phyloP scores from a whole-genome alignment of 2,888 invertebrate genomes.

The Thyatira batis region DNA sequence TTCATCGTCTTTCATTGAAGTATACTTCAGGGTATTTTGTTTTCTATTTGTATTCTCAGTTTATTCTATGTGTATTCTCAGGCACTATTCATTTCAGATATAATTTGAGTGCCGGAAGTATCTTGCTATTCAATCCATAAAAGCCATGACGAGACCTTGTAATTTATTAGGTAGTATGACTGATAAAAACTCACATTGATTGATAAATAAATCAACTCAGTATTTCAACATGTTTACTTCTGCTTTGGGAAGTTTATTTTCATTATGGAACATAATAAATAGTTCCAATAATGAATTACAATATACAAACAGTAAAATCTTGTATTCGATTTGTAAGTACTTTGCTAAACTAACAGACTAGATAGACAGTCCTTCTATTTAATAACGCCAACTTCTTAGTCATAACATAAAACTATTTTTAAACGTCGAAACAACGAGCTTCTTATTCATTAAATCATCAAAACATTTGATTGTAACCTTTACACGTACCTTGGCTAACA shows the following conservation, averaged over 20 bases:
- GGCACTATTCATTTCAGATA: not conserved
- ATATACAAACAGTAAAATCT: not conserved
- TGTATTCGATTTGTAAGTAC: not conserved
- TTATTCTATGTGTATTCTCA: not conserved
- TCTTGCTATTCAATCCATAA: not conserved
- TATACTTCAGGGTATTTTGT: no score
- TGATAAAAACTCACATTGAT: not conserved
- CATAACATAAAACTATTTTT: no score
- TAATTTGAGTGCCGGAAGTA: not conserved
- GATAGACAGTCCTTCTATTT: no score
- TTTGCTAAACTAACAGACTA: no score
- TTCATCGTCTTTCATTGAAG: no score
- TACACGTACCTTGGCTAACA: not conserved
- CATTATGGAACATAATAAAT: not conserved
- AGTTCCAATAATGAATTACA: not conserved
- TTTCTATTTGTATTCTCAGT: not conserved
- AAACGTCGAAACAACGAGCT: not conserved
- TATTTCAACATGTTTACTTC: not conserved
- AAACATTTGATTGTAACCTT: not conserved
- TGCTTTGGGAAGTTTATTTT: not conserved
- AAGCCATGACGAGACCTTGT: not conserved
- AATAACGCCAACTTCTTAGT: no score
- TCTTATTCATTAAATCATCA: not conserved
- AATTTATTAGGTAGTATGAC: not conserved
- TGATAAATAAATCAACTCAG: not conserved